Evolutionary conservation across 1,140 invertebrate species (phyloP).

Genomic region (Carposina sasakii): DNA sequence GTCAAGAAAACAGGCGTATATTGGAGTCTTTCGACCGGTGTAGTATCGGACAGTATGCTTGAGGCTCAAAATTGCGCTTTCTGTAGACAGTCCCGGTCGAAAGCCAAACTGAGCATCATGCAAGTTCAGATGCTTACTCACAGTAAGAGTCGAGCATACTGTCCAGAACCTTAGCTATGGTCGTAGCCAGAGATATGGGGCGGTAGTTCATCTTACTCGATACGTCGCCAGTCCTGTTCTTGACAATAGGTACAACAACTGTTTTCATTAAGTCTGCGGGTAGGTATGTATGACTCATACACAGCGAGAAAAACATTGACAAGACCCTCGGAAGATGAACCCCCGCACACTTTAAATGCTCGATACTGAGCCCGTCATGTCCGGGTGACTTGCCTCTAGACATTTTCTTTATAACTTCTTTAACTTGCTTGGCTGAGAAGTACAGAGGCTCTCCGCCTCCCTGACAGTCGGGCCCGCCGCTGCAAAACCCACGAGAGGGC

Average conservation of each 20-base stretch:
- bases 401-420: background rate
- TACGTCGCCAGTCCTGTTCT: background rate
- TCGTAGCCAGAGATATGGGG: background rate
- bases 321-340: background rate
- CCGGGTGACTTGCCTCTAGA: background rate
- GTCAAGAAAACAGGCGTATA: slow-evolving; percentile 3
- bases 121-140: background rate
- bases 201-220: background rate
- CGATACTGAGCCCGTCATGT: slow-evolving; percentile 6
- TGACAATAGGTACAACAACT: too few relatives aligned
- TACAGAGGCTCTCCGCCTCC: background rate
- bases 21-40: background rate
- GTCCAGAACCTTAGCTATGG: background rate
- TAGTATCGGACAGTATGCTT: slow-evolving; percentile 5
- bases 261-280: background rate
- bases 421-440: background rate
- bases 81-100: background rate
- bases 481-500: background rate
- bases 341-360: slow-evolving; percentile 1
- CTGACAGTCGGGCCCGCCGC: background rate
- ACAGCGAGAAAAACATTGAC: slow-evolving; percentile 1
- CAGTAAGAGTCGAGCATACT: background rate
- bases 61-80: background rate
- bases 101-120: slow-evolving; percentile 5
- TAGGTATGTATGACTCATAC: background rate